These are phyloP conservation scores for Darevskia nairensis DNA, from an alignment of 2,797 vertebrate species.

Conservation along the genomic window DNA sequence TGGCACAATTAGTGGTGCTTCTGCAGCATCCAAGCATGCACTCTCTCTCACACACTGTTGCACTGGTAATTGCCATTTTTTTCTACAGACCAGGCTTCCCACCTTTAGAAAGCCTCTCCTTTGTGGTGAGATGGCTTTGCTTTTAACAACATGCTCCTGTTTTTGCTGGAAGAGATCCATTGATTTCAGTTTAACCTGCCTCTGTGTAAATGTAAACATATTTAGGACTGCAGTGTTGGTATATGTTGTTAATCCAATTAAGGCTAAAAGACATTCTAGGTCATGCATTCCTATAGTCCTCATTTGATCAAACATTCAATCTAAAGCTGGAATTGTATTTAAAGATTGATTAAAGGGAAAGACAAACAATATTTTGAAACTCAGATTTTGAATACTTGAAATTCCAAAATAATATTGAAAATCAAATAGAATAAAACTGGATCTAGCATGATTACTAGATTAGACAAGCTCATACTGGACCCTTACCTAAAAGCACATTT, in stretches of 20 bases:
- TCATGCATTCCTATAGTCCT: neutral
- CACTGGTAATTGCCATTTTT: neutral
- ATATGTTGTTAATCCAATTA: neutral
- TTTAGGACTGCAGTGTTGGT: slow-evolving; percentile 15
- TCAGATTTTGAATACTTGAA: neutral
- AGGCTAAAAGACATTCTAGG: neutral
- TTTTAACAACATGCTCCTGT: neutral
- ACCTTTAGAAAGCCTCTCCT: neutral
- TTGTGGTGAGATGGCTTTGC: neutral
- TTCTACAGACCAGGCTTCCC: neutral
- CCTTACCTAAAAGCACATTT: neutral
- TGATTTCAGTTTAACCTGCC: neutral
- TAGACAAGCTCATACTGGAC: neutral
- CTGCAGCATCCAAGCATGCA: neutral
- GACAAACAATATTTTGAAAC: neutral
- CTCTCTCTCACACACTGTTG: neutral
- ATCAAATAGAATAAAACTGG: neutral
- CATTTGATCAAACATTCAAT: neutral
- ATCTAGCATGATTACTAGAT: neutral
- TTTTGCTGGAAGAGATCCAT: neutral
- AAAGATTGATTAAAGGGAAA: neutral
- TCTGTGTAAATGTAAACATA: slow-evolving; percentile 2
- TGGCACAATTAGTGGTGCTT: neutral
- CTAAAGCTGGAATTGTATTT: neutral
- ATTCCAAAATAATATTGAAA: neutral